phyloP scores from a whole-genome alignment of 2,113 vertebrate species.

The Paracanthobrama guichenoti region DNA sequence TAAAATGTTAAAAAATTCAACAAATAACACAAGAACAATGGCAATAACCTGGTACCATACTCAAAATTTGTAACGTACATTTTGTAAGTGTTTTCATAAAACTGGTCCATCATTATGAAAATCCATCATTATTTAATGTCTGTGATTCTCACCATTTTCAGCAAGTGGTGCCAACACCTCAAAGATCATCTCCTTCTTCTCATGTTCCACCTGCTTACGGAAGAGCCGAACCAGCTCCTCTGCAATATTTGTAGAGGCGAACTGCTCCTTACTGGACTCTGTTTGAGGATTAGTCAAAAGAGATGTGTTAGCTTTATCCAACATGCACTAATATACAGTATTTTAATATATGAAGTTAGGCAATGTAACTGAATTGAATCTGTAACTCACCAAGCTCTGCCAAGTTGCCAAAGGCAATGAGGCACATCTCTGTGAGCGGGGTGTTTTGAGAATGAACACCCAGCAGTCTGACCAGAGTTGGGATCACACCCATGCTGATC shows the following conservation, averaged over 20 bases:
- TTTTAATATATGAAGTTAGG: not conserved
- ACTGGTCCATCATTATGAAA: not conserved
- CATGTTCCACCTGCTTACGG: conserved; percentile 93
- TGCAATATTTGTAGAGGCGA: conserved; percentile 92
- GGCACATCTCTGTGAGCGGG: conserved; percentile 97
- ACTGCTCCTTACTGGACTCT: conserved; percentile 99
- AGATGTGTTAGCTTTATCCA: not conserved
- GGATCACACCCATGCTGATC: conserved; percentile 96
- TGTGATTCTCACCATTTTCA: conserved; percentile 86
- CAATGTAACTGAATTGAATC: not conserved
- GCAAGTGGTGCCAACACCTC: conserved; percentile 96
- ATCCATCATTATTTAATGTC: not conserved
- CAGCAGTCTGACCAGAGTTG: conserved; percentile 92
- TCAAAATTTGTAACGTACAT: not conserved
- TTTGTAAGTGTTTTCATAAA: not conserved
- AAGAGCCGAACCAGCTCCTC: conserved; percentile 95
- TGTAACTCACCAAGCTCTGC: conserved; percentile 90
- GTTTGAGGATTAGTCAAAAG: conserved; percentile 37
- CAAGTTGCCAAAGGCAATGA: conserved; percentile 97
- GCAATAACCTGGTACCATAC: not conserved
- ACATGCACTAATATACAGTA: not conserved
- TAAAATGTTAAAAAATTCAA: not conserved
- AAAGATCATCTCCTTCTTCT: conserved; percentile 98
- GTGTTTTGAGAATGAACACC: conserved; percentile 91
- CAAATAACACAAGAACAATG: not conserved